A percentile compares a stretch with the other conserved stretches of the same genome.
Evolutionary conservation across 2,888 invertebrate species (phyloP).

Genomic region (Drosophila birchii): DNA sequence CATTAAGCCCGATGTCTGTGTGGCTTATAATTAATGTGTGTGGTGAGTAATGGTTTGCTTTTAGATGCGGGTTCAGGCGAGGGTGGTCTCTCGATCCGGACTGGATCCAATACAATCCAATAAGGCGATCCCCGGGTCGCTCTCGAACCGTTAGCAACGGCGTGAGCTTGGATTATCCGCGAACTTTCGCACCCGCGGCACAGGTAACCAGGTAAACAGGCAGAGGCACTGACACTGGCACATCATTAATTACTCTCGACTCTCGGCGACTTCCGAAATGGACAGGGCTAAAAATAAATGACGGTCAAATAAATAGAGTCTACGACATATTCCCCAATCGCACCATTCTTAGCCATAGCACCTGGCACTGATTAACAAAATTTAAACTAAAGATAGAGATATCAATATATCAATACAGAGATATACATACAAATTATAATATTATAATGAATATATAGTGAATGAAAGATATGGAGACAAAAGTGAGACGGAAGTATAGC

Average conservation of each 20-base stretch:
- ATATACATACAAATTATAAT: too few relatives aligned
- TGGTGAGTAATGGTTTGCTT: constrained; percentile 65
- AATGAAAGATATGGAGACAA: background rate
- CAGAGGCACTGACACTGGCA: constrained; percentile 15
- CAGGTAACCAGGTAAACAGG: too few relatives aligned
- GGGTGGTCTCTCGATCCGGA: constrained; percentile 1
- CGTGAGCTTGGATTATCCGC: constrained; percentile 23
- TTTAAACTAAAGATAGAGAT: background rate
- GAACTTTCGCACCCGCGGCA: constrained; percentile 37
- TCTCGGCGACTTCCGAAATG: constrained; percentile 69
- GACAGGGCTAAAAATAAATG: constrained; percentile 73
- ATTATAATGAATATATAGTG: too few relatives aligned
- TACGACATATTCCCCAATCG: constrained; percentile 55
- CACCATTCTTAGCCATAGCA: constrained; percentile 25
- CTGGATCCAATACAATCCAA: background rate
- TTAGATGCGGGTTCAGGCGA: constrained; percentile 22
- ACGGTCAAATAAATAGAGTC: constrained; percentile 56
- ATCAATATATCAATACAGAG: background rate
- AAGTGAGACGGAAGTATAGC: background rate
- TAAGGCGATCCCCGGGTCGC: background rate
- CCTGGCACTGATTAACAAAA: constrained; percentile 30
- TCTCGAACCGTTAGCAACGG: constrained; percentile 15
- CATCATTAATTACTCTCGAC: constrained; percentile 71
- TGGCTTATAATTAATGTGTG: constrained; percentile 66
- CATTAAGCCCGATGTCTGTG: constrained; percentile 36